phyloP scores from a whole-genome alignment of 2,888 invertebrate genomes.

The Deilephila elpenor region DNA sequence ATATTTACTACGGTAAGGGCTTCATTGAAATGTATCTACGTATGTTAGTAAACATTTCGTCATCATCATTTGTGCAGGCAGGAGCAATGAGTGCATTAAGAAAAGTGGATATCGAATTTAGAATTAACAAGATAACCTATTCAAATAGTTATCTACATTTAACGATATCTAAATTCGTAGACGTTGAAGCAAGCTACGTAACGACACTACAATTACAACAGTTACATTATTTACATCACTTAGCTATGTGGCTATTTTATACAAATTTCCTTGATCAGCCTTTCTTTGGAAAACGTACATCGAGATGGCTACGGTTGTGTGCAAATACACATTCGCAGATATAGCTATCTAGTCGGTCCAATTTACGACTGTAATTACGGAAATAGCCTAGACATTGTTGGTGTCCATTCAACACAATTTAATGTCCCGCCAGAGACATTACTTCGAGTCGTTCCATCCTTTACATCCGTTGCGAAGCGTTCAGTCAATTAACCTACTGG shows the following conservation, averaged over 20 bases:
- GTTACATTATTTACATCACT: slow-evolving; percentile 62
- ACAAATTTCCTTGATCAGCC: slow-evolving; percentile 62
- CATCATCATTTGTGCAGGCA: slow-evolving; percentile 45
- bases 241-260: slow-evolving; percentile 55
- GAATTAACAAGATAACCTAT: slow-evolving; percentile 13
- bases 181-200: slow-evolving; percentile 60
- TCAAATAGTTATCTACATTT: slow-evolving; percentile 32
- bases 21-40: not conserved
- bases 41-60: slow-evolving; percentile 1
- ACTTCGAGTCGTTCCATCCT: slow-evolving; percentile 1
- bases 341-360: slow-evolving; percentile 14
- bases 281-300: slow-evolving; percentile 53
- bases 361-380: slow-evolving; percentile 2
- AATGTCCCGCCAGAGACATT: not conserved
- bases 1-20: slow-evolving; percentile 11
- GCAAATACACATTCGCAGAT: not conserved
- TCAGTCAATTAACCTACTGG: slow-evolving; percentile 15
- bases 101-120: not conserved
- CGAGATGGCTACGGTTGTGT: not conserved
- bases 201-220: slow-evolving; percentile 54
- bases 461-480: slow-evolving; percentile 19
- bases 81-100: slow-evolving; percentile 42
- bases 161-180: slow-evolving; percentile 58
- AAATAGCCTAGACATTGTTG: slow-evolving; percentile 8
- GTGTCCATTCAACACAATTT: slow-evolving; percentile 9